phyloP scores from a whole-genome alignment of 1,140 invertebrate genomes.

The Drosophila novamexicana region DNA sequence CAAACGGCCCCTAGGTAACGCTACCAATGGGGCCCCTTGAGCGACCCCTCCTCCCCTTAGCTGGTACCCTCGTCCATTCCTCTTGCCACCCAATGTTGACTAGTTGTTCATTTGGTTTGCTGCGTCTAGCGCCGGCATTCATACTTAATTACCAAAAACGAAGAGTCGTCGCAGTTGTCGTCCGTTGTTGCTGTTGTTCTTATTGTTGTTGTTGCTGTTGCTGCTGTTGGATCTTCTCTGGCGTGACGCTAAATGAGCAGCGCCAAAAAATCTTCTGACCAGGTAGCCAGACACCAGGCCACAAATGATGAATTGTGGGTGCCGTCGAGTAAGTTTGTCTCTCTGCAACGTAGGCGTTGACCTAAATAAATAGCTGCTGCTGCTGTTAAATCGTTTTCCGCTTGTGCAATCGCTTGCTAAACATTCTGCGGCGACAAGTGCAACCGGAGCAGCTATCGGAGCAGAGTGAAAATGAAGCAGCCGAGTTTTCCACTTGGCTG shows the following conservation, averaged over 20 bases:
- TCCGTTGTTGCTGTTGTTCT: slow-evolving; percentile 24
- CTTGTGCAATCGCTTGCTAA: slow-evolving; percentile 77
- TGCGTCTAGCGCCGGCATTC: slow-evolving; percentile 79
- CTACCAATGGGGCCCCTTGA: slow-evolving; percentile 31
- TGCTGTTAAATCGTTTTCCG: slow-evolving; percentile 68
- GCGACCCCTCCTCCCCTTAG: neutral
- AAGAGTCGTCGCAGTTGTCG: slow-evolving; percentile 55
- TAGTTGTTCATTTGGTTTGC: slow-evolving; percentile 45
- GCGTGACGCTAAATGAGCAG: slow-evolving; percentile 72
- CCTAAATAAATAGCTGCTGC: slow-evolving; percentile 67
- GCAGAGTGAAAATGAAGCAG: slow-evolving; percentile 34
- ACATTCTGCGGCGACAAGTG: slow-evolving; percentile 67
- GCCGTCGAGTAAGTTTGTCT: slow-evolving; percentile 76
- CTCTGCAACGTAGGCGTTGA: slow-evolving; percentile 77
- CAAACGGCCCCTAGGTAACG: slow-evolving; percentile 66
- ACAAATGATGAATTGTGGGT: slow-evolving; percentile 74
- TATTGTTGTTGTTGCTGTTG: slow-evolving; percentile 31
- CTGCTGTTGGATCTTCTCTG: slow-evolving; percentile 53
- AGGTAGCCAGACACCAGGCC: slow-evolving; percentile 65
- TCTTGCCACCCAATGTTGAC: neutral
- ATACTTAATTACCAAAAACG: slow-evolving; percentile 79
- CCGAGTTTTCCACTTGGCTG: slow-evolving; percentile 8
- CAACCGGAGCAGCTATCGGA: slow-evolving; percentile 49
- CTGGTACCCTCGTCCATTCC: slow-evolving; percentile 9
- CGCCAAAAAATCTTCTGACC: slow-evolving; percentile 60